These are phyloP conservation scores for Coreius guichenoti DNA, from an alignment of 2,797 vertebrate species.

Conservation along the genomic window DNA sequence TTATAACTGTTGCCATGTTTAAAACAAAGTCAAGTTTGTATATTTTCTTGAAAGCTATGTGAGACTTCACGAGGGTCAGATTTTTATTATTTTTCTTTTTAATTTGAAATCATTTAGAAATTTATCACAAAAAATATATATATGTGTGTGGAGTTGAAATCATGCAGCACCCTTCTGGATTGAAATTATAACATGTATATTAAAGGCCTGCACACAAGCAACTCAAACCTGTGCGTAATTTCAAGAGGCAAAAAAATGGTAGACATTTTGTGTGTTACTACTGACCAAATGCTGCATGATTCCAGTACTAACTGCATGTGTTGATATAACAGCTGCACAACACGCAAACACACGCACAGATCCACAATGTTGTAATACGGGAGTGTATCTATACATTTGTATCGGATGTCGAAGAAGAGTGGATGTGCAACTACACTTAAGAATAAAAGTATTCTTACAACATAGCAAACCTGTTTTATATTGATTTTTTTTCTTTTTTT, in stretches of 20 bases:
- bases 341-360: conserved; percentile 73
- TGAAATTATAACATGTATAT: conserved; percentile 29
- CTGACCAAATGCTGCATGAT: conserved; percentile 90
- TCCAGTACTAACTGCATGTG: conserved; percentile 88
- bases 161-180: conserved; percentile 27
- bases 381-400: conserved; percentile 85
- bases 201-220: conserved; percentile 44
- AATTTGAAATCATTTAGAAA: conserved; percentile 36
- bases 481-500: neutral
- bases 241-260: conserved; percentile 51
- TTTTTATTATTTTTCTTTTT: conserved; percentile 48
- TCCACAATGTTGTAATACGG: conserved; percentile 80
- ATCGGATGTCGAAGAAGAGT: conserved; percentile 77
- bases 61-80: conserved; percentile 52
- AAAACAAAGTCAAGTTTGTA: conserved; percentile 61
- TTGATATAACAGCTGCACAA: conserved; percentile 78
- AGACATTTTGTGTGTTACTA: conserved; percentile 73
- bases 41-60: conserved; percentile 37
- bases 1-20: conserved; percentile 46
- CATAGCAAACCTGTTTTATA: conserved; percentile 50
- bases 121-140: neutral
- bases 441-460: conserved; percentile 92
- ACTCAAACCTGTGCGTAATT: conserved; percentile 22
- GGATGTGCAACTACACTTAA: conserved; percentile 87
- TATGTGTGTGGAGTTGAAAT: conserved; percentile 30